A percentile compares a stretch with the other conserved stretches of the same genome.
Conservation (phyloP, 2,888 invertebrate species). For the Lamellibrachia satsuma region DNA sequence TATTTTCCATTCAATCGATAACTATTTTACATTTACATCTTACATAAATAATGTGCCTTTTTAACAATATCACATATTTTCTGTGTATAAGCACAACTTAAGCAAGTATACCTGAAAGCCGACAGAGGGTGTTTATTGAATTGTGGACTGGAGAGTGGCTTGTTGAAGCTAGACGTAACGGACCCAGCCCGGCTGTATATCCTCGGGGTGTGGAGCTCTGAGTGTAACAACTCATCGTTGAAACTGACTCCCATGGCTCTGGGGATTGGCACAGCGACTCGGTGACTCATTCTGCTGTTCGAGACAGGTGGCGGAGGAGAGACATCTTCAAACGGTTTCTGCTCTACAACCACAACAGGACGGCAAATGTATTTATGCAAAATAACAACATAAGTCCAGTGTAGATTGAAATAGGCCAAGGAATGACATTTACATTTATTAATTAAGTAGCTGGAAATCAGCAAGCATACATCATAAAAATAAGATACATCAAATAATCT, state of each 20-base stretch:
- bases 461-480: too few relatives aligned
- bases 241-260: constrained; percentile 59
- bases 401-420: too few relatives aligned
- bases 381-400: too few relatives aligned
- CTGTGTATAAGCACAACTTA: too few relatives aligned
- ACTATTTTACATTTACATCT: not conserved
- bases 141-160: constrained; percentile 17
- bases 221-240: constrained; percentile 52
- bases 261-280: constrained; percentile 57
- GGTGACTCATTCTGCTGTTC: constrained; percentile 41
- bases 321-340: not conserved
- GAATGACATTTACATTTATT: too few relatives aligned
- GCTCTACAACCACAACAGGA: not conserved
- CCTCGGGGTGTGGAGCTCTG: constrained; percentile 23
- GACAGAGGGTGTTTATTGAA: not conserved
- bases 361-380: too few relatives aligned
- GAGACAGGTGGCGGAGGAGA: not conserved
- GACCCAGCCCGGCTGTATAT: constrained; percentile 25
- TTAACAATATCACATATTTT: not conserved
- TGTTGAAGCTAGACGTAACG: constrained; percentile 29
- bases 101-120: not conserved
- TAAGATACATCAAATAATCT: too few relatives aligned
- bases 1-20: not conserved
- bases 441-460: too few relatives aligned
- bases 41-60: not conserved